These are phyloP conservation scores for Acanthornis magna DNA, from an alignment of 2,797 vertebrate species.

Conservation along the genomic window DNA sequence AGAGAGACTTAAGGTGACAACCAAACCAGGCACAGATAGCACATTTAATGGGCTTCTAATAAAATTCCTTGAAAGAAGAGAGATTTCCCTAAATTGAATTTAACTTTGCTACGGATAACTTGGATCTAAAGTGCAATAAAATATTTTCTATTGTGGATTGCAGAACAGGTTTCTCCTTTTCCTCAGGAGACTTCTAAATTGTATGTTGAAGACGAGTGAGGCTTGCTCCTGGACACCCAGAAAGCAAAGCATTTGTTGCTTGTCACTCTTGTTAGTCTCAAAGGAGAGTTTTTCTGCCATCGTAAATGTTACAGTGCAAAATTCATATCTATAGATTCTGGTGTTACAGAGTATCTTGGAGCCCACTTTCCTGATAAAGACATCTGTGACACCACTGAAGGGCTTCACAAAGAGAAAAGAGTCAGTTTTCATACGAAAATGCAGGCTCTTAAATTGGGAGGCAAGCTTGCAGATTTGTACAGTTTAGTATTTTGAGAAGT, in stretches of 20 bases:
- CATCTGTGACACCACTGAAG: not conserved
- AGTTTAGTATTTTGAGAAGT: not conserved
- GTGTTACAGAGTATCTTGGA: not conserved
- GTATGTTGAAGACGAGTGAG: not conserved
- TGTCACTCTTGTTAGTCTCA: not conserved
- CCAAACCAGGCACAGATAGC: not conserved
- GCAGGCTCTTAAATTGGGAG: not conserved
- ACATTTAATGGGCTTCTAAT: not conserved
- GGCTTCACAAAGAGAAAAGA: not conserved
- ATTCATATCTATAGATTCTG: not conserved
- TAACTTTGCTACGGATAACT: not conserved
- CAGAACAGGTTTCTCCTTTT: conserved; percentile 2
- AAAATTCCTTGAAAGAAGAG: not conserved
- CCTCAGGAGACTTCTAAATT: conserved; percentile 5
- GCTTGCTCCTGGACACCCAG: not conserved
- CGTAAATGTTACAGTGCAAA: not conserved
- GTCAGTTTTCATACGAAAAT: not conserved
- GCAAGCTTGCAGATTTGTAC: not conserved
- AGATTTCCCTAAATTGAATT: not conserved
- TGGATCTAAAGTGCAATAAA: not conserved
- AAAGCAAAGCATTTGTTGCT: not conserved
- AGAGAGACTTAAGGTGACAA: not conserved
- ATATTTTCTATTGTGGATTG: not conserved
- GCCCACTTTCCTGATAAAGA: not conserved
- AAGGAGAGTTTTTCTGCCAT: not conserved